Percentiles rank a stretch among this genome's conserved stretches.
These are phyloP conservation scores for Ypsolopha sequella DNA, from an alignment of 2,888 invertebrate genomes.

Conservation along the genomic window DNA sequence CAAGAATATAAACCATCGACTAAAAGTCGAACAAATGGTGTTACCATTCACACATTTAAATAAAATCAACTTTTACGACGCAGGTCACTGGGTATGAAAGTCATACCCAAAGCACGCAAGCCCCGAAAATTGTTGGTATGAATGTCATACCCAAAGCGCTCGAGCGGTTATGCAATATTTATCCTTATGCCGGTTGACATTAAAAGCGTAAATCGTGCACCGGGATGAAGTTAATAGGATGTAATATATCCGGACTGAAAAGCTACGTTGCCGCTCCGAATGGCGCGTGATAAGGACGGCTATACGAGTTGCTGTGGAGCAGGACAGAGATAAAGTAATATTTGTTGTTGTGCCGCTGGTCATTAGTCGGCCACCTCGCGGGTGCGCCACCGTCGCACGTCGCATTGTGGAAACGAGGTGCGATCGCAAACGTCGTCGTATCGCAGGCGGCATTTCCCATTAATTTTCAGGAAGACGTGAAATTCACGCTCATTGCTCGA, in stretches of 20 bases:
- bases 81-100: no score
- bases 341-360: slow-evolving; percentile 45
- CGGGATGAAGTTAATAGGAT: slow-evolving; percentile 65
- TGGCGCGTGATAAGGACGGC: slow-evolving; percentile 43
- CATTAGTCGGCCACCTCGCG: slow-evolving; percentile 48
- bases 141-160: no score
- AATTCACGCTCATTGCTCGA: slow-evolving; percentile 45
- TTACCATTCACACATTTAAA: no score
- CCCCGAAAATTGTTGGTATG: no score
- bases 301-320: slow-evolving; percentile 13
- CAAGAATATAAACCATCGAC: no score
- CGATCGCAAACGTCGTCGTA: slow-evolving; percentile 39
- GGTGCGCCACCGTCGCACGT: slow-evolving; percentile 42
- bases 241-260: slow-evolving; percentile 66
- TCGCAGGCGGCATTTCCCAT: slow-evolving; percentile 56
- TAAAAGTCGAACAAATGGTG: no score
- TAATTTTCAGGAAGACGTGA: slow-evolving; percentile 65
- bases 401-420: slow-evolving; percentile 35
- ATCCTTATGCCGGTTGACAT: slow-evolving; percentile 55
- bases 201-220: slow-evolving; percentile 64
- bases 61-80: no score
- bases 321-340: slow-evolving; percentile 41
- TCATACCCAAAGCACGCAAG: no score
- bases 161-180: slow-evolving; percentile 63
- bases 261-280: slow-evolving; percentile 62